These are phyloP conservation scores for Ophthalmolycus amberensis DNA, from an alignment of 2,113 vertebrate species.

Conservation along the genomic window DNA sequence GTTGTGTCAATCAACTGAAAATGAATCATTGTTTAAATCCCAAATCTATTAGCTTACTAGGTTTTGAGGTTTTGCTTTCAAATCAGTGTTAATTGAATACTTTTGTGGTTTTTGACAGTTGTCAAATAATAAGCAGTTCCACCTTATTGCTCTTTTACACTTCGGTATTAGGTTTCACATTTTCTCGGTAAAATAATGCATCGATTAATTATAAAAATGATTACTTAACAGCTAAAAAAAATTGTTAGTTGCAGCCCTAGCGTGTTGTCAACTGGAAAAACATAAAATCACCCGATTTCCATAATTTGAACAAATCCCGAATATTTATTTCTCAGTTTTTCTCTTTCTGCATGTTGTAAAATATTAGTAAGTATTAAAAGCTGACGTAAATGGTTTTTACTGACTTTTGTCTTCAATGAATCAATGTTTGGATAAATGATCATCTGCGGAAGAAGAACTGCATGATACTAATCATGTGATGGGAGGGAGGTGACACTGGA, in stretches of 20 bases:
- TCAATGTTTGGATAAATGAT: not conserved
- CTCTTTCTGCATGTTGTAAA: not conserved
- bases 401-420: not conserved
- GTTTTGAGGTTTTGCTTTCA: not conserved
- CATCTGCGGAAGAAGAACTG: not conserved
- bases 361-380: not conserved
- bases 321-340: not conserved
- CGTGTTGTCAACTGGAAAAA: not conserved
- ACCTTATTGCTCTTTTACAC: not conserved
- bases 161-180: not conserved
- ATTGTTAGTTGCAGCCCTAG: not conserved
- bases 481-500: not conserved
- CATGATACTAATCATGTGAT: not conserved
- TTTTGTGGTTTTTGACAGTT: not conserved
- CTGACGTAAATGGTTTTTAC: not conserved
- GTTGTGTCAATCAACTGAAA: constrained; percentile 21
- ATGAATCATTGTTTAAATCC: not conserved
- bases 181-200: not conserved
- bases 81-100: not conserved
- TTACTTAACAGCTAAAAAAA: not conserved
- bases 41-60: not conserved
- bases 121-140: not conserved
- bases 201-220: not conserved
- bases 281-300: not conserved
- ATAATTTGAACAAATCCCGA: not conserved